Evolutionary conservation across 1,140 invertebrate species (phyloP).

Genomic region (Pogonomyrmex californicus): DNA sequence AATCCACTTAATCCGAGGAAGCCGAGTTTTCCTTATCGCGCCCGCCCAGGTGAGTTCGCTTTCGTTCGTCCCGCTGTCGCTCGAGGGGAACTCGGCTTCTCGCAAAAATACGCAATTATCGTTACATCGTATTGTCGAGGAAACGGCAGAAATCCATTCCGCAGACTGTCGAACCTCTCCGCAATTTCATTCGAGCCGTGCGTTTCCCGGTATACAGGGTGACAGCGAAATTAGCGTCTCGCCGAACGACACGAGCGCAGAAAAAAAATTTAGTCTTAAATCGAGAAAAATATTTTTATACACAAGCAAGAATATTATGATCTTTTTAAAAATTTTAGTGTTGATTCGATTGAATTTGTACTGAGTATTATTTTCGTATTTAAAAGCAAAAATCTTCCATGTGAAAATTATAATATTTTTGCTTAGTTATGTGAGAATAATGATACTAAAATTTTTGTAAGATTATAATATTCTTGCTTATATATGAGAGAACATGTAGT

Average conservation of each 20-base stretch:
- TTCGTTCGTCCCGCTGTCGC: slow-evolving; percentile 40
- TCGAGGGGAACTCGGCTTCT: neutral
- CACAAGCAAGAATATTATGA: too few relatives aligned
- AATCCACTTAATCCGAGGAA: slow-evolving; percentile 70
- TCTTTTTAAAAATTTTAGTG: too few relatives aligned
- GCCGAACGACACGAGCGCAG: neutral
- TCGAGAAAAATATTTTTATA: too few relatives aligned
- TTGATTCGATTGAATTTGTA: too few relatives aligned
- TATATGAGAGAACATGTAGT: too few relatives aligned
- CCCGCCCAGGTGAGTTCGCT: slow-evolving; percentile 43
- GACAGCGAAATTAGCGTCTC: neutral
- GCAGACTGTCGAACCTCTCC: slow-evolving; percentile 49
- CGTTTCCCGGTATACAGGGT: neutral
- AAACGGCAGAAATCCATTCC: slow-evolving; percentile 53
- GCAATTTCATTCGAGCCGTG: slow-evolving; percentile 40
- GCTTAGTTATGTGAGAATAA: too few relatives aligned
- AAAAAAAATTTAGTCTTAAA: too few relatives aligned
- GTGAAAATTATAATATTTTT: too few relatives aligned
- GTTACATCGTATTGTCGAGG: slow-evolving; percentile 27
- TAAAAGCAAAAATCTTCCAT: too few relatives aligned
- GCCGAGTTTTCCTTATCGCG: slow-evolving; percentile 62
- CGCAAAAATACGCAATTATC: slow-evolving; percentile 56
- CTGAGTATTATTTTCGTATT: too few relatives aligned
- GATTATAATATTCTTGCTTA: too few relatives aligned
- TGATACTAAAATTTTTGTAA: too few relatives aligned